Evolutionary conservation across 1,140 invertebrate genomes (phyloP), one percentile per base, ranked within the genome.

Genomic region (Trichonephila clavipes): DNA sequence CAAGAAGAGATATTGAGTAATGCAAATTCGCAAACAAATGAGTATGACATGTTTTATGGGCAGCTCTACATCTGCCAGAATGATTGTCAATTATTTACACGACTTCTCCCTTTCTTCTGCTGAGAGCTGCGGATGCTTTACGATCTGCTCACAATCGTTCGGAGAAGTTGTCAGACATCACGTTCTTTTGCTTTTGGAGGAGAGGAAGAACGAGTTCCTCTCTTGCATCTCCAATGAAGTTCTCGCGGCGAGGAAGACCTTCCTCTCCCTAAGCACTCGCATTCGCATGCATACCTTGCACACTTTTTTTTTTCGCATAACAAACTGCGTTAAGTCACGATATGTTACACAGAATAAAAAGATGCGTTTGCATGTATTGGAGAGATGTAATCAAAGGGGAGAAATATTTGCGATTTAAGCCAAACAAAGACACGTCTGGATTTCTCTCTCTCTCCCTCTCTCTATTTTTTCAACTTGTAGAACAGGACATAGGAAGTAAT

Each of bases 31-130:
- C 8, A 61, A 85, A 59, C 58, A 58, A 85, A 61, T 85, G 83
- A 28, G n/a, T 59, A 58, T 12, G 58, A 59, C 82, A 85, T 85
- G 82, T 85, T 59, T 85, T 51, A 85, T 85, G 82, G 44, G 21
- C 10, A 85, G 83, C n/a, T 85, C 51, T 61, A 24, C 83, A 85
- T 24, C n/a, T 85, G 83, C 24, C 44, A 58, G n/a, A 85, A 14
- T 14, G 83, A 85, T 21, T 85, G 51, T 61, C 83, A 18, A 85
- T 85, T 61, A 24, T 61, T 59, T 61, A 77, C 7, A 40, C 72
- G 72, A 77, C 72, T 77, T 77, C 72, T 77, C 69, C 28, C 34
- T 19, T 77, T 28, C 34, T 77, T 34, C 28, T 8, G 18, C 24
- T 16, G 10, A 24, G 18, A 34, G 72, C 24, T 19, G 69, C 3